These are phyloP conservation scores for Fundulus diaphanus DNA, from an alignment of 2,797 vertebrate genomes.

Conservation along the genomic window DNA sequence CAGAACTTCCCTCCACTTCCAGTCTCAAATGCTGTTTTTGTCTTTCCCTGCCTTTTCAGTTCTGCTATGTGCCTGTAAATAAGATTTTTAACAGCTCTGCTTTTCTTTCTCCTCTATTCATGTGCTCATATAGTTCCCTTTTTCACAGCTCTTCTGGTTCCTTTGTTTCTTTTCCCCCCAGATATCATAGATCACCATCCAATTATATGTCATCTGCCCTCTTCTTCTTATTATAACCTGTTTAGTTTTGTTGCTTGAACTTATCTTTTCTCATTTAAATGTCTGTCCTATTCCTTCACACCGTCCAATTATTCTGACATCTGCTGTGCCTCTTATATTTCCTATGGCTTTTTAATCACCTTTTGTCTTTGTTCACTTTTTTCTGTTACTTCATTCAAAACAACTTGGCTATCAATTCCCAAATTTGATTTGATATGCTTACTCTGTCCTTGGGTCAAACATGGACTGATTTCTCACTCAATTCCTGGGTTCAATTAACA, in stretches of 20 bases:
- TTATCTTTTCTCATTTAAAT: not conserved
- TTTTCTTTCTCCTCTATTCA: not conserved
- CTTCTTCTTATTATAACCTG: not conserved
- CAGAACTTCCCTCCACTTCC: constrained; percentile 6
- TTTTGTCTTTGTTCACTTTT: not conserved
- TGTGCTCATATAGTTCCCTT: not conserved
- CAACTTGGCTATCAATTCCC: not conserved
- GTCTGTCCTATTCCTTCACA: constrained; percentile 2
- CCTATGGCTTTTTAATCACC: not conserved
- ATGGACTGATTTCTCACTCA: not conserved
- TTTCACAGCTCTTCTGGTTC: not conserved
- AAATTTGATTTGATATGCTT: not conserved
- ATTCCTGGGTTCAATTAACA: not conserved
- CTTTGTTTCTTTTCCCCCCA: not conserved
- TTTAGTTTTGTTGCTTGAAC: not conserved
- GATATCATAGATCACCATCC: not conserved
- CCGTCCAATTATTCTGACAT: not conserved
- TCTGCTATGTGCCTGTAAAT: not conserved
- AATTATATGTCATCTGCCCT: not conserved
- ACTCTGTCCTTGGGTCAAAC: not conserved
- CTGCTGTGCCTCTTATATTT: not conserved
- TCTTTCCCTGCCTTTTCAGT: not conserved
- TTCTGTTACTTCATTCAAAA: not conserved
- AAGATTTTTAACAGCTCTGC: not conserved
- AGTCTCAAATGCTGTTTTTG: constrained; percentile 3